Evolutionary conservation across 2,797 vertebrate genomes (phyloP).

Genomic region (Chaetodon trifasciatus): DNA sequence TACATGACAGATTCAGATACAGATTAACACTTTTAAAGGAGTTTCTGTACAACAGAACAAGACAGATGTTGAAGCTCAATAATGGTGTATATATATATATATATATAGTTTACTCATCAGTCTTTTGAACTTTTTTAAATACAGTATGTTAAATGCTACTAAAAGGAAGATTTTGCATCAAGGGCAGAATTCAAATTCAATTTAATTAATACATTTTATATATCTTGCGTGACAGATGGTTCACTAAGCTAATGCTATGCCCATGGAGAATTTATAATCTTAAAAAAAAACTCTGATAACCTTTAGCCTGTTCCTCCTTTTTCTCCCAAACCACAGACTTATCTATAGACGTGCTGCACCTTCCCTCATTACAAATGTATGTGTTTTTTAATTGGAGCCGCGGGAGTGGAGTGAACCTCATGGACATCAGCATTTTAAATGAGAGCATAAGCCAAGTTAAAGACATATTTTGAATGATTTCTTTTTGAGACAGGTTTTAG

Average conservation of each 20-base stretch:
- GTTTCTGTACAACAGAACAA: background rate
- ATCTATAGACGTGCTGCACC: background rate
- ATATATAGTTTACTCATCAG: background rate
- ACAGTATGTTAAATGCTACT: background rate
- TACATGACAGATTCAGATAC: background rate
- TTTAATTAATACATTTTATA: background rate
- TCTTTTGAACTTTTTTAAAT: background rate
- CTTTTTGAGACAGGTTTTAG: background rate
- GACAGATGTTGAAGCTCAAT: background rate
- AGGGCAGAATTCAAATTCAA: background rate
- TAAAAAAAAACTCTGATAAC: background rate
- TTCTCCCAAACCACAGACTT: background rate
- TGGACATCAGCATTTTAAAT: background rate
- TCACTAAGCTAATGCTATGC: background rate
- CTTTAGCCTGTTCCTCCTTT: background rate
- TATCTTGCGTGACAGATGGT: background rate
- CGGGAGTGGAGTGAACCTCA: background rate
- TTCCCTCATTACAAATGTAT: conserved; percentile 5
- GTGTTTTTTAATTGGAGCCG: conserved; percentile 5
- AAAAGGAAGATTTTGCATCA: background rate
- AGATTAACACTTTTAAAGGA: too few species aligned
- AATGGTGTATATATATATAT: background rate
- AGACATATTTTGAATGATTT: background rate
- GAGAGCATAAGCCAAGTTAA: background rate
- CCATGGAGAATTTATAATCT: background rate